Evolutionary conservation across 2,888 invertebrate genomes (phyloP).

Genomic region (Cryptus viduatorius): DNA sequence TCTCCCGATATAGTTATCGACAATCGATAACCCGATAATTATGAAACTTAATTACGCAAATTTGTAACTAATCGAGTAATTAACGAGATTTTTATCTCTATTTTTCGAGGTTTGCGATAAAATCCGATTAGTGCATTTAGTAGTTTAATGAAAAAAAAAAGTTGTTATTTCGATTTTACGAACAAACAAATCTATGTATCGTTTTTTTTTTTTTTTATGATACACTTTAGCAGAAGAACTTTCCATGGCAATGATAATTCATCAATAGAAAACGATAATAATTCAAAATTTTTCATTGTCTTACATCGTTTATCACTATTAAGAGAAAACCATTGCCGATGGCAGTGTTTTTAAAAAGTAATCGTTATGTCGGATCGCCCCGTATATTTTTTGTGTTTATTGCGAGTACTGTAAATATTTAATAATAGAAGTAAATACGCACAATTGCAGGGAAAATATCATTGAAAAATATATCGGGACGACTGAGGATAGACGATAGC

Average conservation of each 20-base stretch:
- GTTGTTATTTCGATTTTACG: background rate
- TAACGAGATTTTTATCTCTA: background rate
- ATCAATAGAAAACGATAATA: background rate
- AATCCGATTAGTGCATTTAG: background rate
- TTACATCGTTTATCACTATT: background rate
- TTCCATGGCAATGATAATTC: background rate
- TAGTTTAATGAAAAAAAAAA: background rate
- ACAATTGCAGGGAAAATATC: conserved; percentile 7
- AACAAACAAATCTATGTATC: background rate
- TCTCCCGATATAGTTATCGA: conserved; percentile 11
- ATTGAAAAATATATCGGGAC: conserved; percentile 11
- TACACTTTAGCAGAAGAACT: background rate
- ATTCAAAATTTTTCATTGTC: background rate
- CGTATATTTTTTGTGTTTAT: background rate
- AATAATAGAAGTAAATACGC: conserved; percentile 12
- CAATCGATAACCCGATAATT: conserved; percentile 17
- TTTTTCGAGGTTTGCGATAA: background rate
- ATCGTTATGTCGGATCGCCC: background rate
- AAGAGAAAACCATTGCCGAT: background rate
- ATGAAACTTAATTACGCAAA: background rate
- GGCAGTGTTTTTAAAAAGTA: background rate
- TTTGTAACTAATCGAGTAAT: background rate
- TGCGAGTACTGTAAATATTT: background rate
- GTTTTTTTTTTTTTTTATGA: background rate
- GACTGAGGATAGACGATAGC: background rate